A percentile compares a stretch with the other conserved stretches of the same genome.
phyloP scores from a whole-genome alignment of 1,140 invertebrate species.

The Eueides isabella region DNA sequence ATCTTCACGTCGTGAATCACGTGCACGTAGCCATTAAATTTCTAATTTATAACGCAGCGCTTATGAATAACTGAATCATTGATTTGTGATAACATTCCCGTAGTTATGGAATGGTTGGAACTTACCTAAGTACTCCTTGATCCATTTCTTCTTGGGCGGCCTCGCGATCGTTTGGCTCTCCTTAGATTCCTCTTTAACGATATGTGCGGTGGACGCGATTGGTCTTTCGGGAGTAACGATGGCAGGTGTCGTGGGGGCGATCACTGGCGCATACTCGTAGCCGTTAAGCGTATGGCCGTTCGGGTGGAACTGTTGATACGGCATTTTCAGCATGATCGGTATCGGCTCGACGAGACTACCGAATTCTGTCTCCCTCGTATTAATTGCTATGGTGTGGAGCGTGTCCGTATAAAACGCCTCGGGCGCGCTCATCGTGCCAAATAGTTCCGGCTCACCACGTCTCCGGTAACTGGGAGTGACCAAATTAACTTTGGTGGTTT shows the following conservation, averaged over 20 bases:
- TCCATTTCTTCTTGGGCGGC: conserved; percentile 88
- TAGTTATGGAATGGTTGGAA: conserved; percentile 9
- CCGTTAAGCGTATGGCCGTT: conserved; percentile 49
- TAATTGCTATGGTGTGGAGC: conserved; percentile 69
- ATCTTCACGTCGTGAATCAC: conserved; percentile 7
- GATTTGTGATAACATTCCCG: neutral
- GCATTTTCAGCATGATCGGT: conserved; percentile 63
- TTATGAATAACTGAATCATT: neutral
- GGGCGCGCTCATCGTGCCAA: conserved; percentile 64
- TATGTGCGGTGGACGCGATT: conserved; percentile 47
- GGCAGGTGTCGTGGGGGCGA: conserved; percentile 48
- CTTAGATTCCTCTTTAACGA: conserved; percentile 52
- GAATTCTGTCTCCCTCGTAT: conserved; percentile 74
- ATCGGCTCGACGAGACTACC: conserved; percentile 73
- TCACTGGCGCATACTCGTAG: conserved; percentile 53
- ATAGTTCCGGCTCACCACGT: conserved; percentile 52
- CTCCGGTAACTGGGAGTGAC: conserved; percentile 60
- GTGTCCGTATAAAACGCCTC: conserved; percentile 63
- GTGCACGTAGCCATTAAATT: conserved; percentile 12
- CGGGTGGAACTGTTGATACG: conserved; percentile 59
- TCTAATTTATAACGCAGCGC: conserved; percentile 4
- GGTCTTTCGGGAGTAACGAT: conserved; percentile 33
- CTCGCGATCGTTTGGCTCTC: conserved; percentile 61
- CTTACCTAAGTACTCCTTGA: conserved; percentile 85
- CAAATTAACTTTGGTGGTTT: conserved; percentile 69